Evolutionary conservation across 2,797 vertebrate genomes (phyloP).

Genomic region (Rhabdophis nuchalis): DNA sequence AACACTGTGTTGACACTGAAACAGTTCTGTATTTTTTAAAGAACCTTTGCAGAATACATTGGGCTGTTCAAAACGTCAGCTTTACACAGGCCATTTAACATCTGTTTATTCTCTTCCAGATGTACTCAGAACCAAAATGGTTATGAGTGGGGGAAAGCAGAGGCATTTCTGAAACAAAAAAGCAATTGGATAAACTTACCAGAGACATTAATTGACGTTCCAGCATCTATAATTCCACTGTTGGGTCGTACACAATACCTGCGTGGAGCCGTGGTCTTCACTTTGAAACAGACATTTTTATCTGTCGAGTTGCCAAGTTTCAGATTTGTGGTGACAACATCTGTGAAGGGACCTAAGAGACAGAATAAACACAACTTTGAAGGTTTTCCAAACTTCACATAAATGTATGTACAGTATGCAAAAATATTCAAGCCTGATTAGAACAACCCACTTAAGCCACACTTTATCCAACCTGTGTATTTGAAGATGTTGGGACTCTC

Average conservation of each 20-base stretch:
- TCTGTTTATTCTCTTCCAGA: neutral
- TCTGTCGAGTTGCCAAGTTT: slow-evolving; percentile 93
- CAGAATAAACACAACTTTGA: slow-evolving; percentile 33
- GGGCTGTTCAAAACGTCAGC: neutral
- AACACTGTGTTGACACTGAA: neutral
- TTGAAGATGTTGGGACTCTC: neutral
- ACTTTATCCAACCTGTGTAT: neutral
- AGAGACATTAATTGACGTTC: slow-evolving; percentile 87
- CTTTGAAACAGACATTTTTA: slow-evolving; percentile 93
- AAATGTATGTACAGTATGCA: neutral
- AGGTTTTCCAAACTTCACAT: slow-evolving; percentile 24
- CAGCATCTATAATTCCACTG: slow-evolving; percentile 89
- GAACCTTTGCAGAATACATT: neutral
- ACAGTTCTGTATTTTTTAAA: neutral
- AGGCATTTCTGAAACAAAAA: neutral
- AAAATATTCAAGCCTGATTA: neutral
- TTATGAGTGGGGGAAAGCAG: neutral
- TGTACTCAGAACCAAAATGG: neutral
- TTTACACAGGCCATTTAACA: neutral
- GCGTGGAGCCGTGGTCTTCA: slow-evolving; percentile 93
- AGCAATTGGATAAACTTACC: slow-evolving; percentile 72
- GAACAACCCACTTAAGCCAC: neutral
- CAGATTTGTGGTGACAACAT: slow-evolving; percentile 90
- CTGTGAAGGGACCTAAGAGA: slow-evolving; percentile 88
- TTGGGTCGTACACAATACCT: slow-evolving; percentile 95